Base-by-base conservation (phyloP, 2,888 invertebrate genomes). In the Tupiocoris notatus region DNA sequence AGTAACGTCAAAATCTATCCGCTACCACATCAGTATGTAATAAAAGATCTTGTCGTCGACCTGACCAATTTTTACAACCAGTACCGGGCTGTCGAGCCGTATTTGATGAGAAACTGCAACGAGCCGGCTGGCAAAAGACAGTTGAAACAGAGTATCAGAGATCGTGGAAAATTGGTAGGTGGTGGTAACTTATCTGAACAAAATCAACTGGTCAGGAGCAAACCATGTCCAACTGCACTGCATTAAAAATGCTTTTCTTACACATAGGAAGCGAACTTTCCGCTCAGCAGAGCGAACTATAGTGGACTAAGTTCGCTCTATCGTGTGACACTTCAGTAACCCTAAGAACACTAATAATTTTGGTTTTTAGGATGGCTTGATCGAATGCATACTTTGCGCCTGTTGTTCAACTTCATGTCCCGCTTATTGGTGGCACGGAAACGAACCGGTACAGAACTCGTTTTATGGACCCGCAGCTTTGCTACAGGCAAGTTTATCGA, bases 11-110 rank as follows among this genome's bases (percentile, higher is more conserved):
- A 95, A 84, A 91, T 99, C 80, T 98, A 98, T 84, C 98, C 98
- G 0, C 86, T 99, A 78, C 98, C 98, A 0, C 98, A 99, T 83
- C 97, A 98, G 97, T 98, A 98, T 84, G 96, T 99, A 18, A 90
- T 98, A 20, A 96, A 97, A 83, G 98, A 96, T 85, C 86, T 96
- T 77, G 92, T 96, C 20, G 94, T 94, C 0, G 98, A 99, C 85
- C 90, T 99, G 89, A 93, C 88, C 75, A 94, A 98, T 85, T 99
- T 99, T 86, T 98, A 98, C 84, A 89, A 90, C 76, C 98, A 99
- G 85, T 99, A 99, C 84, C 90, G 89, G 79, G 91, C 92, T 0
- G 98, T 98, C 83, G 92, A 98, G 84, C 98, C 98, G 0, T 98
- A 96, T 93, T 87, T 99, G 80, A 96, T 98, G 86, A 91, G 94